Percentiles rank a stretch among this genome's conserved stretches.
These are phyloP conservation scores for Rousettus madagascariensis DNA, from an alignment of 2,797 vertebrate genomes.

Conservation along the genomic window DNA sequence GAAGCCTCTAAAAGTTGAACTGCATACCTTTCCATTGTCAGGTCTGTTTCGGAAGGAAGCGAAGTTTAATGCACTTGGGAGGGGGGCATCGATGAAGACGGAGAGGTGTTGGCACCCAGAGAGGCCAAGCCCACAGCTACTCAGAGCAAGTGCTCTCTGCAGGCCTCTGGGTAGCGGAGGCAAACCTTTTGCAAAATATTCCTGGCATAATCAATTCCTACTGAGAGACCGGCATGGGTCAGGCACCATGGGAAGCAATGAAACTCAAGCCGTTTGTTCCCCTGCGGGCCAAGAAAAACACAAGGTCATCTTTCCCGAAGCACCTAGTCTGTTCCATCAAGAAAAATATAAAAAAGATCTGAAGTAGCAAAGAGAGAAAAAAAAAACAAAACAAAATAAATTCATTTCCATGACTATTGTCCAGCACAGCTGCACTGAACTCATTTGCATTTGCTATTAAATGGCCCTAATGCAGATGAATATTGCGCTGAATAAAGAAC, in stretches of 20 bases:
- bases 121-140: background rate
- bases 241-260: background rate
- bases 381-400: background rate
- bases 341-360: conserved; percentile 30
- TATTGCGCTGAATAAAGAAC: background rate
- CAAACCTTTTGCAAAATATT: background rate
- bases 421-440: conserved; percentile 49
- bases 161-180: background rate
- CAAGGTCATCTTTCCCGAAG: background rate
- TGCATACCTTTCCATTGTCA: background rate
- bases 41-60: background rate
- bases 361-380: background rate
- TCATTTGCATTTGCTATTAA: conserved; percentile 50
- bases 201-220: background rate
- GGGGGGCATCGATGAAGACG: fast-evolving
- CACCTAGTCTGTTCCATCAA: background rate
- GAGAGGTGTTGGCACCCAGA: background rate
- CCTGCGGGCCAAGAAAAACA: background rate
- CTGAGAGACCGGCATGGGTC: background rate
- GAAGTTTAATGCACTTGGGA: background rate
- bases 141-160: background rate
- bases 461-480: conserved; percentile 51
- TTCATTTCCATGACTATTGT: conserved; percentile 6
- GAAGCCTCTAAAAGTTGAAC: background rate
- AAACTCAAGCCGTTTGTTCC: background rate